Percentiles rank a stretch among this genome's conserved stretches.
phyloP scores from a whole-genome alignment of 2,888 invertebrate genomes.

The Hyles lineata region DNA sequence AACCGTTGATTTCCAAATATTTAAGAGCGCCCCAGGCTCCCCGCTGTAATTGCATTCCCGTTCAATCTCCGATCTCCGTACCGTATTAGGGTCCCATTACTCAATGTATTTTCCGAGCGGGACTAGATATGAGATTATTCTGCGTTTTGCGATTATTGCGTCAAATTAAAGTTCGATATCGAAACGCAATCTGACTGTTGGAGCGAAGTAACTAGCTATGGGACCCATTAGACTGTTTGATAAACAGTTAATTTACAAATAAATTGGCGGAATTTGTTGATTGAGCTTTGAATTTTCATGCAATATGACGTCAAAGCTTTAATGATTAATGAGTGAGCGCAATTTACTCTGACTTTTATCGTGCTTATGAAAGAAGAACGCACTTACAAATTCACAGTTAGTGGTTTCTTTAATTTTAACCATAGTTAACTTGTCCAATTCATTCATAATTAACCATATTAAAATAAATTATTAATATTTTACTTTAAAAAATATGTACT shows the following conservation, averaged over 20 bases:
- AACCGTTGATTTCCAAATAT: constrained; percentile 53
- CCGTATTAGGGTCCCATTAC: constrained; percentile 51
- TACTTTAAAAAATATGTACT: no score
- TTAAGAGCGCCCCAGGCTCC: constrained; percentile 48
- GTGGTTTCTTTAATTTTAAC: no score
- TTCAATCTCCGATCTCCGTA: constrained; percentile 47
- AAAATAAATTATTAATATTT: no score
- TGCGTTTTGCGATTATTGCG: constrained; percentile 25
- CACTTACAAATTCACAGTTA: no score
- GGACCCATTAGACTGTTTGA: neutral
- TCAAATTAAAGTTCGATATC: constrained; percentile 22
- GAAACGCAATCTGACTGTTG: constrained; percentile 10
- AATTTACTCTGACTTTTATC: no score
- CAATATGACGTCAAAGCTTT: no score
- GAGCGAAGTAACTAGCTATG: neutral
- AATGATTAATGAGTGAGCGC: no score
- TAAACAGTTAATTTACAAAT: neutral
- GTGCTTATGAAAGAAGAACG: no score
- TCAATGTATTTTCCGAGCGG: constrained; percentile 40
- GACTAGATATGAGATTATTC: constrained; percentile 29
- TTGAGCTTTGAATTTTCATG: no score
- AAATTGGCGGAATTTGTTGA: no score
- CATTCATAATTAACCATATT: no score
- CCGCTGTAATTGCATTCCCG: constrained; percentile 56
- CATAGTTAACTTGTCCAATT: no score